Percentiles rank a stretch among this genome's conserved stretches.
Conservation (phyloP, 1,140 invertebrate species). For the Drosophila neocordata region DNA sequence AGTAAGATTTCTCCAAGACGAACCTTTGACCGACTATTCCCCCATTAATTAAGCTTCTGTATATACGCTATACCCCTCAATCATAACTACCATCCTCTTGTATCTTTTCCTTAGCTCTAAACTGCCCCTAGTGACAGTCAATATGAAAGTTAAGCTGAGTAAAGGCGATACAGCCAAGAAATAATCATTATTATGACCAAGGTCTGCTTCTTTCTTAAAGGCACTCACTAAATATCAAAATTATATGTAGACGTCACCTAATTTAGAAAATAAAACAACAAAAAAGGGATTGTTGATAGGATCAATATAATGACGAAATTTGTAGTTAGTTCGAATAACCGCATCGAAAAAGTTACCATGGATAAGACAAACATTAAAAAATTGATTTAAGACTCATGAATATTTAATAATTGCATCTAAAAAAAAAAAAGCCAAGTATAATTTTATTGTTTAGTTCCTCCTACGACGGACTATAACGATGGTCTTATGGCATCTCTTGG, state of each 20-base stretch:
- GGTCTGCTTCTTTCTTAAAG: conserved; percentile 46
- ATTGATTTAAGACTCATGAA: background rate
- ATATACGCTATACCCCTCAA: conserved; percentile 44
- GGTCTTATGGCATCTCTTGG: background rate
- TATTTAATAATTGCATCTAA: background rate
- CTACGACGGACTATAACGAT: background rate
- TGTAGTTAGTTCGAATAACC: background rate
- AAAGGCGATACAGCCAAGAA: conserved; percentile 64
- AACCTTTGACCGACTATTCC: background rate
- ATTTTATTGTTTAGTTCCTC: background rate
- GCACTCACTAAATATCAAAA: conserved; percentile 38
- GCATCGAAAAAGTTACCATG: background rate
- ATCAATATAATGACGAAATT: background rate
- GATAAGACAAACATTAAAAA: background rate
- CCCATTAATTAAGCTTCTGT: conserved; percentile 26
- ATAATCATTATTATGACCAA: conserved; percentile 42
- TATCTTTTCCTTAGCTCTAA: conserved; percentile 57
- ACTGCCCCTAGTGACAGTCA: conserved; percentile 73
- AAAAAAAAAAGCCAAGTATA: background rate
- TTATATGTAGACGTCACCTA: conserved; percentile 1
- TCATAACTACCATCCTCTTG: conserved; percentile 61
- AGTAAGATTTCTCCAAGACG: conserved; percentile 44
- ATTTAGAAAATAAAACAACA: background rate
- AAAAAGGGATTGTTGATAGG: conserved; percentile 1
- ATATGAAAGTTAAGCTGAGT: conserved; percentile 74